Evolutionary conservation across 1,140 invertebrate genomes (phyloP), one percentile per base, ranked within the genome.

Genomic region (Drosophila burlai): DNA sequence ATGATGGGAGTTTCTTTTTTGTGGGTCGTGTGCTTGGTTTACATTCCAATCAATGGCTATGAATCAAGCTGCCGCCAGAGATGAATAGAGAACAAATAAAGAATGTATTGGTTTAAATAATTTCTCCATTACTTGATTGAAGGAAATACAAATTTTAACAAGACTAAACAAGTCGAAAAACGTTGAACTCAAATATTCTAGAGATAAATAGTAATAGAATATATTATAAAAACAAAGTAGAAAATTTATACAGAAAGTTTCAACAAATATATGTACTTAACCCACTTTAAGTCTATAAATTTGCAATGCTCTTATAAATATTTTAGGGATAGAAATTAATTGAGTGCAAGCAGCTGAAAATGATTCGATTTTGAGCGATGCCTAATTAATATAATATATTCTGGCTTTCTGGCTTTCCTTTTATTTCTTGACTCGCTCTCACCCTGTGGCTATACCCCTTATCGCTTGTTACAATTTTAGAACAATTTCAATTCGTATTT

Each of bases 401-500:
- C 24, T 24, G 24, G 3, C 2, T 24, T 11, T 40, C 4, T 10
- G 15, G n/a, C 7, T 24, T 31, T 62, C 18, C 24, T 21, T 38
- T 62, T 62, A 24, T 34, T 29, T 49, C 6, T 34, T 21, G 55
- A n/a, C 47, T 26, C 15, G 2, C 13, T 62, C 13, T 57, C 16
- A 13, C 34, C 26, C 15, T 11, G 9, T 11, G 9, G 31, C 18
- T 49, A 16, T 46, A 43, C 61, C 60, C 45, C 72, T 77, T 77
- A 77, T 76, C 75, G 47, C 60, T 26, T 71, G 65, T 63, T 71
- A 71, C 75, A 71, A 46, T 63, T 79, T 69, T 78, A 59, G 75
- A 71, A 71, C 76, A 79, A 72, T 79, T 63, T 78, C 59, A 79
- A 72, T 79, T 71, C 11, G 50, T 58, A 43, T 55, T 58, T 58